phyloP scores from a whole-genome alignment of 2,888 invertebrate genomes.

The Lapara coniferarum region DNA sequence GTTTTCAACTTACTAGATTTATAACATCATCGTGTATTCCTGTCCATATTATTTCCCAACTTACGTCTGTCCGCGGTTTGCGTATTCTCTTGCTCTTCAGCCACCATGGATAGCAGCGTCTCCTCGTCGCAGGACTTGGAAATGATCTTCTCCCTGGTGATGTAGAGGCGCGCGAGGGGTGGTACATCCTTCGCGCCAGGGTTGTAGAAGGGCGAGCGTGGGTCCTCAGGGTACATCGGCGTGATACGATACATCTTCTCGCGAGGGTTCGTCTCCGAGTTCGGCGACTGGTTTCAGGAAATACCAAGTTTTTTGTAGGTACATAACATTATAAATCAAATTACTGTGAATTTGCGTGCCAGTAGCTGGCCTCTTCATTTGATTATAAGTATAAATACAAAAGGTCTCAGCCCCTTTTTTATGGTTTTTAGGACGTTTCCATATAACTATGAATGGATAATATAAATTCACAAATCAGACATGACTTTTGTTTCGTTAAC shows the following conservation, averaged over 20 bases:
- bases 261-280: slow-evolving; percentile 89
- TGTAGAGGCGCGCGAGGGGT: slow-evolving; percentile 91
- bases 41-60: slow-evolving; percentile 41
- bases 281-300: slow-evolving; percentile 85
- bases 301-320: neutral
- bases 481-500: neutral
- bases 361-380: too few relatives aligned
- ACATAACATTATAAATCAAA: neutral
- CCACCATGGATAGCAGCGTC: slow-evolving; percentile 81
- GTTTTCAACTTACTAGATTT: too few relatives aligned
- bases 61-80: slow-evolving; percentile 88
- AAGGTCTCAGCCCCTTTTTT: too few relatives aligned
- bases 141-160: slow-evolving; percentile 89
- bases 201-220: slow-evolving; percentile 96
- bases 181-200: slow-evolving; percentile 86
- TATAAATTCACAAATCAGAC: neutral
- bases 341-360: too few relatives aligned
- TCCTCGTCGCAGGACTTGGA: slow-evolving; percentile 89
- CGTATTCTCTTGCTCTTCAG: slow-evolving; percentile 87
- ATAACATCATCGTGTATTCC: too few relatives aligned
- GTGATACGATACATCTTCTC: slow-evolving; percentile 96
- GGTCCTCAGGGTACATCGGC: slow-evolving; percentile 94
- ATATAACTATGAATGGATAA: too few relatives aligned
- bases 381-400: too few relatives aligned
- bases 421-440: too few relatives aligned